A percentile compares a stretch with the other conserved stretches of the same genome.
These are phyloP conservation scores for Acanthurus tractus DNA, from an alignment of 2,797 vertebrate genomes.

Conservation along the genomic window DNA sequence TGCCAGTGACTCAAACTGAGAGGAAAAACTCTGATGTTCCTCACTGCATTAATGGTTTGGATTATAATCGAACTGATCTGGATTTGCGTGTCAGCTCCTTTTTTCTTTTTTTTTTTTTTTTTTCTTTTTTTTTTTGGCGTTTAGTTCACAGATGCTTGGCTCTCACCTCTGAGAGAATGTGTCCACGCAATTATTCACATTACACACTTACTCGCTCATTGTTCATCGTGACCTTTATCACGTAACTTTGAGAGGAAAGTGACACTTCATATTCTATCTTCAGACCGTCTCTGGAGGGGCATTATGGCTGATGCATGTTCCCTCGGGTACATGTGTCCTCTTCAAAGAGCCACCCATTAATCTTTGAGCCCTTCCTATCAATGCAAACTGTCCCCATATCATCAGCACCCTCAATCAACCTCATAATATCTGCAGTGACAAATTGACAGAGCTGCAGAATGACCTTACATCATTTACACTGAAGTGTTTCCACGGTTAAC, in stretches of 20 bases:
- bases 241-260: constrained; percentile 59
- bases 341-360: constrained; percentile 72
- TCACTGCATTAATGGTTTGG: constrained; percentile 28
- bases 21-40: constrained; percentile 40
- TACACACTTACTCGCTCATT: constrained; percentile 23
- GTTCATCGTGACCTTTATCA: constrained; percentile 56
- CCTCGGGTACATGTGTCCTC: constrained; percentile 67
- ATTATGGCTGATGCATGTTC: constrained; percentile 63
- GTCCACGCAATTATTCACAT: constrained; percentile 43
- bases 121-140: constrained; percentile 5
- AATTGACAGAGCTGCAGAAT: constrained; percentile 72
- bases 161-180: constrained; percentile 40
- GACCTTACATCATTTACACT: constrained; percentile 66
- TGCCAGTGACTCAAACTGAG: constrained; percentile 40
- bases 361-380: constrained; percentile 71
- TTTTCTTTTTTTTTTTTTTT: constrained; percentile 1
- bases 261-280: constrained; percentile 61
- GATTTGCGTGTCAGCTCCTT: constrained; percentile 17
- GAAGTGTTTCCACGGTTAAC: constrained; percentile 20
- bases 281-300: constrained; percentile 53
- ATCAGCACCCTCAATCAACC: constrained; percentile 74
- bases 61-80: constrained; percentile 29
- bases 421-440: constrained; percentile 79
- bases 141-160: constrained; percentile 39
- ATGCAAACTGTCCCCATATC: constrained; percentile 73